phyloP scores from a whole-genome alignment of 2,797 vertebrate species.

The Bradypus variegatus region DNA sequence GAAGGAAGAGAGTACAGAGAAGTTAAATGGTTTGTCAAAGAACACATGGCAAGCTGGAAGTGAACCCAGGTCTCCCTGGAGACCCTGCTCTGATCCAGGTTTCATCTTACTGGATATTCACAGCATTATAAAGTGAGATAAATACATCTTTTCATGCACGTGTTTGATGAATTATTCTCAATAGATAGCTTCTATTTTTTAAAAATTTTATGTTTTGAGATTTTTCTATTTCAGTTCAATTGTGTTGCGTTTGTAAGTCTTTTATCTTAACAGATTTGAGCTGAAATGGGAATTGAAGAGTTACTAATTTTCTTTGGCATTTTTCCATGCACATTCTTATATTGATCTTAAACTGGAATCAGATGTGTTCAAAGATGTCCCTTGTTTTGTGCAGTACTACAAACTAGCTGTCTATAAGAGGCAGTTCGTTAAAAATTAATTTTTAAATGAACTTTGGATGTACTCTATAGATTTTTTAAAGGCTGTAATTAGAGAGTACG shows the following conservation, averaged over 20 bases:
- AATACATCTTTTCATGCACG: neutral
- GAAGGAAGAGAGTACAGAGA: constrained; percentile 16
- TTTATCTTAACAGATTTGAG: neutral
- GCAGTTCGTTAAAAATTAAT: constrained; percentile 57
- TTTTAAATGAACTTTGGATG: constrained; percentile 55
- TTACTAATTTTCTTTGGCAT: constrained; percentile 20
- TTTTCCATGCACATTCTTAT: constrained; percentile 25
- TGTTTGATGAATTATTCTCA: neutral
- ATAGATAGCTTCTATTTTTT: neutral
- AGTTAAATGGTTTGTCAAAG: constrained; percentile 10
- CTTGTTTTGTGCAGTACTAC: constrained; percentile 1
- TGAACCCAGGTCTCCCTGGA: neutral
- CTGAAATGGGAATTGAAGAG: constrained; percentile 18
- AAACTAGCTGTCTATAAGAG: constrained; percentile 27
- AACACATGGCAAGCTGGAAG: neutral
- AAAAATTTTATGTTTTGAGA: neutral
- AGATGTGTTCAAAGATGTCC: neutral
- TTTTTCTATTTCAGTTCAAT: constrained; percentile 30
- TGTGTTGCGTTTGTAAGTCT: constrained; percentile 4
- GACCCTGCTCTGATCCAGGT: neutral
- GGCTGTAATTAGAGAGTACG: neutral
- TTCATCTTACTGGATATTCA: neutral
- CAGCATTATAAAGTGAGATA: neutral
- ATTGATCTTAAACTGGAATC: constrained; percentile 48
- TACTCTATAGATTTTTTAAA: constrained; percentile 47